Conservation (phyloP, 2,113 vertebrate species). For the Cygnus buccinator region DNA sequence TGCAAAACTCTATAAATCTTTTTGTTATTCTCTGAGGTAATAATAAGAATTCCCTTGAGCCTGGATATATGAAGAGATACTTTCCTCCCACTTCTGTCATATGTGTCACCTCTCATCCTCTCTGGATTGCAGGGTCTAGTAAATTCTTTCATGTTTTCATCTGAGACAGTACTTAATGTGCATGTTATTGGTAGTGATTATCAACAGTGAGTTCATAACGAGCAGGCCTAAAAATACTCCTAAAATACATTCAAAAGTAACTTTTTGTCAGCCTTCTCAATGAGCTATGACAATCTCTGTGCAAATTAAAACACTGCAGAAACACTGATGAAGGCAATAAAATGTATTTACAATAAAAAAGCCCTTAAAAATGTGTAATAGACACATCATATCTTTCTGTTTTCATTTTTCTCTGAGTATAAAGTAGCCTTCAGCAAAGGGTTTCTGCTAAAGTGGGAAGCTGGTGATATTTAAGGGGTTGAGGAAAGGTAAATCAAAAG, state of each 20-base stretch:
- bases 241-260: neutral
- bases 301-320: neutral
- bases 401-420: neutral
- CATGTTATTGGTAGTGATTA: neutral
- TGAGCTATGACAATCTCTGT: neutral
- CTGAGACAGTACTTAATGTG: neutral
- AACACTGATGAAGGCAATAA: neutral
- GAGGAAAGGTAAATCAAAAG: neutral
- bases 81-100: neutral
- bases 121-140: neutral
- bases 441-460: neutral
- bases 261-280: neutral
- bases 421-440: neutral
- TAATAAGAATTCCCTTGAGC: neutral
- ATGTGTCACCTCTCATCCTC: neutral
- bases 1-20: neutral
- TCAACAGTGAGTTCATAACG: neutral
- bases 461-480: neutral
- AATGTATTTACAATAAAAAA: neutral
- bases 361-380: neutral
- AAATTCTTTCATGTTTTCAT: neutral
- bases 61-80: neutral
- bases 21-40: neutral
- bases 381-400: neutral
- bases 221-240: neutral